Evolutionary conservation across 2,888 invertebrate genomes (phyloP).

Genomic region (Adela reaumurella): DNA sequence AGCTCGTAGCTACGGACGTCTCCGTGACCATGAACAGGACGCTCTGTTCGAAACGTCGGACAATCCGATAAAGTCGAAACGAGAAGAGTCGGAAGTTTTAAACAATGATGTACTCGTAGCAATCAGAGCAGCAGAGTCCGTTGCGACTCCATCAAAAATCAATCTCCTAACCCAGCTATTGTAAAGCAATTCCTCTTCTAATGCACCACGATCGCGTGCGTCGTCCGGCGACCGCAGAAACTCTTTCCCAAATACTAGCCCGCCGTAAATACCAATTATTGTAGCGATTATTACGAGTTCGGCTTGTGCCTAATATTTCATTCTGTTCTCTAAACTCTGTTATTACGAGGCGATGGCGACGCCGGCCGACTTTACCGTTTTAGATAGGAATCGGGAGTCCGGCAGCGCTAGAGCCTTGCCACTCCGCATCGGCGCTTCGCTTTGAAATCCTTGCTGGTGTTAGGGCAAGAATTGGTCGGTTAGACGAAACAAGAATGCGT

Average conservation of each 20-base stretch:
- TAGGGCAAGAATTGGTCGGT: too few species aligned
- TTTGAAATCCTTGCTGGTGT: too few species aligned
- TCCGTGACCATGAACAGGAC: too few species aligned
- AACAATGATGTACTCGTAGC: neutral
- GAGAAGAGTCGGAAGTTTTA: too few species aligned
- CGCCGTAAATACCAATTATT: constrained; percentile 46
- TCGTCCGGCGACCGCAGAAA: constrained; percentile 24
- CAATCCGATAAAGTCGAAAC: too few species aligned
- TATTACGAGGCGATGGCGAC: constrained; percentile 45
- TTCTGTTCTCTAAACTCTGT: constrained; percentile 48
- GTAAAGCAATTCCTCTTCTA: neutral
- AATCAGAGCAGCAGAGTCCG: neutral
- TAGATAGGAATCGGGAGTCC: constrained; percentile 40
- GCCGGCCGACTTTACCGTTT: constrained; percentile 36
- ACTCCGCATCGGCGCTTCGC: neutral
- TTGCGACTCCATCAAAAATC: neutral
- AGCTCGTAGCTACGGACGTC: too few species aligned
- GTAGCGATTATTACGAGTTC: constrained; percentile 37
- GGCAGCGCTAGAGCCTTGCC: neutral
- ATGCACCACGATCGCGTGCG: neutral
- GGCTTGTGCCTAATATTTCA: constrained; percentile 50
- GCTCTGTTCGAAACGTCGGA: too few species aligned
- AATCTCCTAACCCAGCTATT: neutral
- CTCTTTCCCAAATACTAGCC: constrained; percentile 28
- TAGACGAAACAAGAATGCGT: too few species aligned